Evolutionary conservation across 2,797 vertebrate genomes (phyloP), one percentile per base, ranked within the genome.

Genomic region (Melanotaenia nigrans): DNA sequence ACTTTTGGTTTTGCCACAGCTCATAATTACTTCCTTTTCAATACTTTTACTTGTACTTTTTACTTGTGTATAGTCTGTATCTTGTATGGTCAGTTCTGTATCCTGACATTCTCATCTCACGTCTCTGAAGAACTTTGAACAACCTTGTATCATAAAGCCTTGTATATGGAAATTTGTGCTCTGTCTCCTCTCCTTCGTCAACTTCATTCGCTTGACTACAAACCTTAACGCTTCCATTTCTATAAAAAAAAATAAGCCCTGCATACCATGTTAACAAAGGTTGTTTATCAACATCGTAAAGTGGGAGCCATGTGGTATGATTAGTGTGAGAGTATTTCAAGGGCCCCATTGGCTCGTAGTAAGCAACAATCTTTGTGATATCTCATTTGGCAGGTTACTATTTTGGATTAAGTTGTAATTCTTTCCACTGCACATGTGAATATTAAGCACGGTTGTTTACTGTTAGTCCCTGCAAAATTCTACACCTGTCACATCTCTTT

Each of bases 401-500:
- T 51, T 51, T 51, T 51, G 10, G 22, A 51, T 24, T 22, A 51
- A 51, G 49, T 11, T 24, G 49, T 22, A 22, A 11, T 24, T 51
- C 9, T 24, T 51, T 51, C 49, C 49, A 51, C n/a, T 51, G 49
- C 2, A 24, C 49, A 51, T 51, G 49, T 51, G 4, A 11, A 24
- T 10, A 51, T n/a, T 18, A 24, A 22, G 47, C n/a, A 49, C 3
- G 3, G 7, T 10, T 22, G 47, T 49, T 22, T n/a, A 22, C 63
- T 56, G 0, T 13, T 45, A 16, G 40, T 60, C 67, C 4, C 49
- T 54, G 3, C 51, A 63, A 61, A 76, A 49, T 45, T 24, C 65
- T 49, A 16, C n/a, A 40, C 36, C 63, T 16, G 28, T 66, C 32
- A 5, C 61, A 55, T 70, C 25, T 57, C 18, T 30, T 5, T 73